Percentiles rank a stretch among this genome's conserved stretches.
Conservation (phyloP, 2,888 invertebrate genomes). For the Anthophora plumipes region DNA sequence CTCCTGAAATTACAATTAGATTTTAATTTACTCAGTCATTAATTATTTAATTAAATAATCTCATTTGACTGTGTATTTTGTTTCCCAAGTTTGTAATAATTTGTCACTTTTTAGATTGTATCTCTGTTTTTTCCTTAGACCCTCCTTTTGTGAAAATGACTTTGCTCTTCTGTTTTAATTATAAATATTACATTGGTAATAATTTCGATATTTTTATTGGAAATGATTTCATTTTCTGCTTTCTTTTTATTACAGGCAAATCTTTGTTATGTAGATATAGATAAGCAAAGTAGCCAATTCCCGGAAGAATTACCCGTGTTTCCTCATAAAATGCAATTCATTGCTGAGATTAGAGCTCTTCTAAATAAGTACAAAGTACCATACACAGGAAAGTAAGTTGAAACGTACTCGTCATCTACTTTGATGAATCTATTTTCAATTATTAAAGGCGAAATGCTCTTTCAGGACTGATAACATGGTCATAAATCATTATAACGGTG, state of each 20-base stretch:
- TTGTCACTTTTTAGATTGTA: no score
- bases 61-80: no score
- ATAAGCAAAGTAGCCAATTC: constrained; percentile 95
- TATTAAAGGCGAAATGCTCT: constrained; percentile 9
- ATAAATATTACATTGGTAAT: no score
- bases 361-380: constrained; percentile 88
- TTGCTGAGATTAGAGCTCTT: constrained; percentile 90
- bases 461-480: constrained; percentile 83
- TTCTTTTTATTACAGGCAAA: constrained; percentile 88
- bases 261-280: constrained; percentile 98
- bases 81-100: no score
- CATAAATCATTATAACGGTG: constrained; percentile 85
- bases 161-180: no score
- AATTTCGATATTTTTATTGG: no score
- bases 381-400: constrained; percentile 82
- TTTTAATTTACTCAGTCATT: no score
- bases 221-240: no score
- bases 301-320: constrained; percentile 98
- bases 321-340: constrained; percentile 95
- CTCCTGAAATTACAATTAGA: no score
- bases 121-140: no score
- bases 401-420: neutral
- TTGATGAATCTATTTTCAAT: neutral
- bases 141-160: no score
- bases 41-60: no score